Base-by-base conservation (phyloP, 2,113 vertebrate species). In the Aegotheles bennettii region DNA sequence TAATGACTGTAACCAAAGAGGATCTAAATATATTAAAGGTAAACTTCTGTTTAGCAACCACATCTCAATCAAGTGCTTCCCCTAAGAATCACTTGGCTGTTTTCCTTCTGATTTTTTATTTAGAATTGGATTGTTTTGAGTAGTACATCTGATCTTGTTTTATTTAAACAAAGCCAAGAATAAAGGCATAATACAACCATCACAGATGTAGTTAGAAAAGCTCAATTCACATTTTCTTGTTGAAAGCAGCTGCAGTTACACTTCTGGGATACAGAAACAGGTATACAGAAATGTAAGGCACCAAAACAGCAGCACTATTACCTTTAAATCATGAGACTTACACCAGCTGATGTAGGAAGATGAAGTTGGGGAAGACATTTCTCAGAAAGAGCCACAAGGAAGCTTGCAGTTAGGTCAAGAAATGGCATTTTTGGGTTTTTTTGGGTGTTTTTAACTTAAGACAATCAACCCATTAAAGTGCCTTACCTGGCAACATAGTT, bases 301-400 rank as follows among this genome's bases (percentile, higher is more conserved):
- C 8, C 29, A 17, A 56, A 54, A 28, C 3, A 64, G 56, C 29
- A 79, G 18, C 24, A 16, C 13, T 35, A 29, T 29, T 38, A 43
- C 24, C 40, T 75, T 61, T 53, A 53, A 94, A 61, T 14, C 11
- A 14, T 13, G 29, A 75, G 16, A 60, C 8, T 70, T 56, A 33
- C 3, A 70, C 60, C 51, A 63, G 31, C 12, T 35, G 47, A 51
- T 0, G 0, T 24, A 48, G 45, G 40, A 74, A 78, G 11, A 33
- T 61, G 24, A 54, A 63, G 31, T 15, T 28, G 36, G 10, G 23
- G 21, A 80, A 89, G 38, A 25, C 24, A 47, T 68, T 82, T 59
- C 21, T n/a, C 7, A 59, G 45, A 57, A 94, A 45, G 36, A 81
- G 29, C 4, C 48, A 54, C n/a, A 43, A 35, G 11, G 45, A 87